Evolutionary conservation across 37 sponge, comb jelly and placozoan species (phyloP).

Genomic region (Sycon ciliatum): DNA sequence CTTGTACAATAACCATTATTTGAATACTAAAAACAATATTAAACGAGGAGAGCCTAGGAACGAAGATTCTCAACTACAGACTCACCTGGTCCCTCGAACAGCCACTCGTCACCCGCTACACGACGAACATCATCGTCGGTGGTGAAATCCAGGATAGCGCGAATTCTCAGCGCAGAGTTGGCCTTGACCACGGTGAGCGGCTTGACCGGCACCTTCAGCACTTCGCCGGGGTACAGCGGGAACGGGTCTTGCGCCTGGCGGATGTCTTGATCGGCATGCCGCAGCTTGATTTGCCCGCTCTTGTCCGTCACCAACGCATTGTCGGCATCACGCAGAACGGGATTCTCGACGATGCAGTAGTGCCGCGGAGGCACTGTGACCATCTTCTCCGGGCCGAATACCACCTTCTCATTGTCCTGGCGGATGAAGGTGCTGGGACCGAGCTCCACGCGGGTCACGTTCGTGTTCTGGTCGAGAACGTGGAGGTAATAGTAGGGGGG

Average conservation of each 20-base stretch:
- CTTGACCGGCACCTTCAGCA: constrained; percentile 67
- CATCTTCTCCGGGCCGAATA: constrained; percentile 97
- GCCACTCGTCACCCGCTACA: constrained; percentile 97
- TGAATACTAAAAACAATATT: background rate
- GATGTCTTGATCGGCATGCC: constrained; percentile 93
- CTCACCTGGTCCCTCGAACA: constrained; percentile 96
- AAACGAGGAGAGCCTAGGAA: background rate
- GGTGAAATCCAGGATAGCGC: constrained; percentile 91
- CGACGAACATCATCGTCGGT: constrained; percentile 64
- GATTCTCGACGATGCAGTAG: constrained; percentile 98
- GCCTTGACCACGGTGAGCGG: constrained; percentile 85
- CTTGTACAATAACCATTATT: background rate
- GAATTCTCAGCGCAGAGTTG: constrained; percentile 90
- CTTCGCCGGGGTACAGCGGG: constrained; percentile 95
- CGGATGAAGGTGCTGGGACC: constrained; percentile 97
- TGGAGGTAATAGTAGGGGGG: constrained; percentile 98
- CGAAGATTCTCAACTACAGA: background rate
- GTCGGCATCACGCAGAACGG: constrained; percentile 66
- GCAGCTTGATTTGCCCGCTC: constrained; percentile 85
- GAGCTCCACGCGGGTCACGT: constrained; percentile 70
- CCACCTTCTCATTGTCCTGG: constrained; percentile 98
- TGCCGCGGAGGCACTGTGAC: constrained; percentile 91
- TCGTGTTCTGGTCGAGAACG: constrained; percentile 95
- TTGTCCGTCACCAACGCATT: constrained; percentile 55
- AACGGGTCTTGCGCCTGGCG: constrained; percentile 95